phyloP scores from a whole-genome alignment of 2,797 vertebrate genomes.

The Oophaga sylvatica region DNA sequence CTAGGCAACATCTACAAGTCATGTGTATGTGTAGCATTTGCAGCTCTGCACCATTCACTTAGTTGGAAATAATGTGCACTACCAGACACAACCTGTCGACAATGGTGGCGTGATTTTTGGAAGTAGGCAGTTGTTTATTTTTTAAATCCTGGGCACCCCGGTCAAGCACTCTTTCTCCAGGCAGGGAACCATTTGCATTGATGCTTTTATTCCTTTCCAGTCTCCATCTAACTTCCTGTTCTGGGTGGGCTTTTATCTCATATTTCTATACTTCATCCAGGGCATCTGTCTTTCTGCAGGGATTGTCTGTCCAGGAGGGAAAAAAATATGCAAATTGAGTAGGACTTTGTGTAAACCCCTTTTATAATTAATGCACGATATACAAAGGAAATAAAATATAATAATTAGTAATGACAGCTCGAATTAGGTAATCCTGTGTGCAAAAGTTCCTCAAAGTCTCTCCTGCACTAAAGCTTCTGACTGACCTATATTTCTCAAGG shows the following conservation, averaged over 20 bases:
- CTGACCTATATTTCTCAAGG: background rate
- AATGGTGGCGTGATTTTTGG: too few relatives aligned
- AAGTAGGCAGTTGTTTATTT: too few relatives aligned
- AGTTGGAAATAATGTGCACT: too few relatives aligned
- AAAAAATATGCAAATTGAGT: background rate
- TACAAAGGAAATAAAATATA: conserved; percentile 6
- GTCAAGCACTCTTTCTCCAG: background rate
- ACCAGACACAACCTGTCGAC: too few relatives aligned
- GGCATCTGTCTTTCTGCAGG: conserved; percentile 5
- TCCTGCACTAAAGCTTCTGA: background rate
- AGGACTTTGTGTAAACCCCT: background rate
- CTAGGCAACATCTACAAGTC: too few relatives aligned
- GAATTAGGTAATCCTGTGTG: background rate
- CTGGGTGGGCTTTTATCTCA: background rate
- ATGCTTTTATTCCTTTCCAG: background rate
- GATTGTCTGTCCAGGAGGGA: background rate
- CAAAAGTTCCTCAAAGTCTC: background rate
- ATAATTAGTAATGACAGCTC: background rate
- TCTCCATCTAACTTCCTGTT: background rate
- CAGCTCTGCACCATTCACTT: too few relatives aligned
- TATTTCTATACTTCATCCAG: background rate
- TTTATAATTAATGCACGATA: background rate
- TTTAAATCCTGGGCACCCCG: too few relatives aligned
- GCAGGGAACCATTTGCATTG: background rate
- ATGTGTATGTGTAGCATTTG: too few relatives aligned